Evolutionary conservation across 1,140 invertebrate genomes (phyloP), one percentile per base, ranked within the genome.

Genomic region (Trigoniulus corallinus): DNA sequence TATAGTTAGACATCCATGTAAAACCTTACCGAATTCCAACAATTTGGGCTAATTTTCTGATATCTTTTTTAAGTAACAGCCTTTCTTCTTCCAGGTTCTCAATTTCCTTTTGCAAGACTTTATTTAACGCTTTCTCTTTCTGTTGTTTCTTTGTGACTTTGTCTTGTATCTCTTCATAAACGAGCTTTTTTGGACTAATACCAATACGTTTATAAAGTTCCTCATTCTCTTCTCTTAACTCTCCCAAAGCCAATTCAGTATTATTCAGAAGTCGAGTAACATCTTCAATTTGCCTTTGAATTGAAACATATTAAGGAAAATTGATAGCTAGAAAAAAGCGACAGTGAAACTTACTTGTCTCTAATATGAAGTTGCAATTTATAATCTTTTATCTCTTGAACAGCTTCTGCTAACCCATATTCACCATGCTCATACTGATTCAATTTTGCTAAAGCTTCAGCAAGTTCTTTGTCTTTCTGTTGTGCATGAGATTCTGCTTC

Each of bases 211-310:
- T 71, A 49, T 81, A 76, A 41, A 72, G 60, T 41, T 68, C 64
- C 49, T 66, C 68, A 57, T 79, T 80, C 57, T 79, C 76, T 56
- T 77, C 76, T 57, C 72, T 67, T 2, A 78, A 61, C 34, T 74
- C 66, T 53, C 78, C 77, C 45, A 74, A 71, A 54, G 72, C 63
- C 50, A 74, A 64, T 56, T 81, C 77, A 3, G 78, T 59, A 59
- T 74, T 72, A 64, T 84, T 83, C 27, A 75, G 64, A 42, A 75
- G 68, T 56, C 76, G 70, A 10, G 78, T 72, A 34, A 82, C 60
- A 53, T 76, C 72, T 54, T 76, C 69, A 34, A 82, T 74, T 62
- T 81, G 74, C 53, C 67, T 66, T 53, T 18, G 4, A 26, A 48
- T 43, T n/a, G 29, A 27, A 29, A 50, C 7, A 4, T n/a, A 48